These are phyloP conservation scores for Erythrocercus mccallii DNA, from an alignment of 2,113 vertebrate genomes.

Conservation along the genomic window DNA sequence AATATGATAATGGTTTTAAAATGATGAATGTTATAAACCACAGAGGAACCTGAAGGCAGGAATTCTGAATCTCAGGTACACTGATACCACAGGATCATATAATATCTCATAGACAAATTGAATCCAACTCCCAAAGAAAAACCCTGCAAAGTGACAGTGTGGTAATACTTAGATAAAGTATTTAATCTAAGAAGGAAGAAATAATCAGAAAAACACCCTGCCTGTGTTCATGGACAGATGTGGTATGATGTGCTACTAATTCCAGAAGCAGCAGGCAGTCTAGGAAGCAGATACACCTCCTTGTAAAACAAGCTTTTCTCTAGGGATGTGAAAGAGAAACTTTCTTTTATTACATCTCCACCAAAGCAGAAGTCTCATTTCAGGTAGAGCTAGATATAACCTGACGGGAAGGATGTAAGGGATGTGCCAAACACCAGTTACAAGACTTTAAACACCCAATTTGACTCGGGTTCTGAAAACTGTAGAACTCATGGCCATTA, in stretches of 20 bases:
- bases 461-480: not conserved
- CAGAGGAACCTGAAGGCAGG: not conserved
- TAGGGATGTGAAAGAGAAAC: not conserved
- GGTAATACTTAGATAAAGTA: not conserved
- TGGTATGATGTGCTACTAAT: not conserved
- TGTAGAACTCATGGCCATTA: not conserved
- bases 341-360: not conserved
- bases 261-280: not conserved
- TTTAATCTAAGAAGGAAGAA: not conserved
- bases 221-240: not conserved
- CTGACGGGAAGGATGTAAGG: not conserved
- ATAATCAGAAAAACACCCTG: not conserved
- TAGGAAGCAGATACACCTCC: not conserved
- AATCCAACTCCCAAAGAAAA: not conserved
- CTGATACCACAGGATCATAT: not conserved
- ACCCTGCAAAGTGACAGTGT: not conserved
- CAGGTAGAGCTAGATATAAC: not conserved
- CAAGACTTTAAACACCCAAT: not conserved
- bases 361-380: not conserved
- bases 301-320: not conserved
- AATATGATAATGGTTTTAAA: not conserved
- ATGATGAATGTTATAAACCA: not conserved
- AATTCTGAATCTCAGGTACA: not conserved
- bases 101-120: not conserved
- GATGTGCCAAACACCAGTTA: not conserved